Evolutionary conservation across 2,113 vertebrate species (phyloP).

Genomic region (Osmerus eperlanus): DNA sequence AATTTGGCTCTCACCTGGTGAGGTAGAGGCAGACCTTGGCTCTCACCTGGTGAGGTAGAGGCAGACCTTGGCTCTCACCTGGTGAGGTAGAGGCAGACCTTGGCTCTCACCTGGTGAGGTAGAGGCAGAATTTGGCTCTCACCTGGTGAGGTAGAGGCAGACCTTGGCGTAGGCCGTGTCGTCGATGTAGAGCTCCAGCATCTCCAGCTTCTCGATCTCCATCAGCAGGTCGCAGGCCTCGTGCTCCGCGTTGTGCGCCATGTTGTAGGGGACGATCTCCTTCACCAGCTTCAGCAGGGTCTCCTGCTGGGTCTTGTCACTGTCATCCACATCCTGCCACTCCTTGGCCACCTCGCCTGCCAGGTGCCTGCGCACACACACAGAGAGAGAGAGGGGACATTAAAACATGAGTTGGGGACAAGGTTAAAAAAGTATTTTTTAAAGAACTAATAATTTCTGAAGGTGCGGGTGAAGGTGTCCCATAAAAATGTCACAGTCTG

Average conservation of each 20-base stretch:
- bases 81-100: background rate
- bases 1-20: conserved; percentile 77
- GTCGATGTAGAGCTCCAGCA: conserved; percentile 94
- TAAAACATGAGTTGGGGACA: too few relatives aligned
- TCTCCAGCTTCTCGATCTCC: conserved; percentile 96
- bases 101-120: conserved; percentile 45
- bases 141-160: conserved; percentile 98
- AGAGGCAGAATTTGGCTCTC: conserved; percentile 21
- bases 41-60: background rate
- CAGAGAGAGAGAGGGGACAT: background rate
- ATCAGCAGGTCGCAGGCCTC: conserved; percentile 97
- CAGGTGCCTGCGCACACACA: conserved; percentile 76
- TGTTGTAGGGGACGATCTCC: conserved; percentile 97
- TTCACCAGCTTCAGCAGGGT: conserved; percentile 89
- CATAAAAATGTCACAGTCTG: too few relatives aligned
- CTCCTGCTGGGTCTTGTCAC: conserved; percentile 89
- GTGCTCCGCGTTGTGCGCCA: conserved; percentile 96
- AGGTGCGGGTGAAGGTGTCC: too few relatives aligned
- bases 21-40: conserved; percentile 91
- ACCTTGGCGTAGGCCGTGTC: conserved; percentile 97
- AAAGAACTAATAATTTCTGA: too few relatives aligned
- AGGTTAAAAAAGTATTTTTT: too few relatives aligned
- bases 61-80: conserved; percentile 47
- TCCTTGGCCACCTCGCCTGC: conserved; percentile 97
- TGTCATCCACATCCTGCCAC: conserved; percentile 97